Conservation (phyloP, 2,888 invertebrate genomes). For the Drosophila yooni region DNA sequence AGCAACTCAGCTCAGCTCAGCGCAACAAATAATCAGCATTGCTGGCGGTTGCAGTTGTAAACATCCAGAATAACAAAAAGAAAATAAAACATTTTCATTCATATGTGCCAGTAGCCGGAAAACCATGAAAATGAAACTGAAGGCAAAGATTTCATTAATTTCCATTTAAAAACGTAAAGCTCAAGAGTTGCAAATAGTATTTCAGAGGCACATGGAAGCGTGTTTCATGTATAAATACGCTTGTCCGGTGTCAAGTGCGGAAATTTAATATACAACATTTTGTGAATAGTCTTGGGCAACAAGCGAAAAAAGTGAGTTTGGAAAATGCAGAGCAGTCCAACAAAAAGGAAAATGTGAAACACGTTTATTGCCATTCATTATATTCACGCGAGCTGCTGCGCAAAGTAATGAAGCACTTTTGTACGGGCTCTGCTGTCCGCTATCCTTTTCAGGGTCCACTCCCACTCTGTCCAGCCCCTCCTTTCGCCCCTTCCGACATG, state of each 20-base stretch:
- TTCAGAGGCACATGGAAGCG: slow-evolving; percentile 5
- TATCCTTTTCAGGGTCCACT: slow-evolving; percentile 55
- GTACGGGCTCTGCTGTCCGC: slow-evolving; percentile 23
- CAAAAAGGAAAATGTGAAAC: slow-evolving; percentile 74
- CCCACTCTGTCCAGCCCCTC: neutral
- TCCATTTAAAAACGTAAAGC: slow-evolving; percentile 8
- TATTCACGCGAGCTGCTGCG: slow-evolving; percentile 82
- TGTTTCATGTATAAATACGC: slow-evolving; percentile 10
- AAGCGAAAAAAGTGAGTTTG: slow-evolving; percentile 58
- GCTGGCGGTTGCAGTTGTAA: slow-evolving; percentile 30
- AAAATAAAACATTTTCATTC: neutral
- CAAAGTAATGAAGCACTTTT: slow-evolving; percentile 80
- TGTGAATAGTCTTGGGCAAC: slow-evolving; percentile 21
- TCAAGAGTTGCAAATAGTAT: slow-evolving; percentile 2
- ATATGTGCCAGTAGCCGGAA: slow-evolving; percentile 5
- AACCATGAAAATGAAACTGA: neutral
- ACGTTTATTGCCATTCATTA: slow-evolving; percentile 81
- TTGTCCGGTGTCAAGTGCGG: slow-evolving; percentile 22
- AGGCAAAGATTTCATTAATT: slow-evolving; percentile 43
- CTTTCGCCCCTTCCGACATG: slow-evolving; percentile 30
- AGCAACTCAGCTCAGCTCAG: neutral
- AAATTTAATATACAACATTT: slow-evolving; percentile 52
- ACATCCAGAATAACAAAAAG: slow-evolving; percentile 13
- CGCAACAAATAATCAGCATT: slow-evolving; percentile 19
- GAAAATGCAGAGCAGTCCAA: slow-evolving; percentile 24